These are phyloP conservation scores for Streptopelia turtur DNA, from an alignment of 2,797 vertebrate genomes.

Conservation along the genomic window DNA sequence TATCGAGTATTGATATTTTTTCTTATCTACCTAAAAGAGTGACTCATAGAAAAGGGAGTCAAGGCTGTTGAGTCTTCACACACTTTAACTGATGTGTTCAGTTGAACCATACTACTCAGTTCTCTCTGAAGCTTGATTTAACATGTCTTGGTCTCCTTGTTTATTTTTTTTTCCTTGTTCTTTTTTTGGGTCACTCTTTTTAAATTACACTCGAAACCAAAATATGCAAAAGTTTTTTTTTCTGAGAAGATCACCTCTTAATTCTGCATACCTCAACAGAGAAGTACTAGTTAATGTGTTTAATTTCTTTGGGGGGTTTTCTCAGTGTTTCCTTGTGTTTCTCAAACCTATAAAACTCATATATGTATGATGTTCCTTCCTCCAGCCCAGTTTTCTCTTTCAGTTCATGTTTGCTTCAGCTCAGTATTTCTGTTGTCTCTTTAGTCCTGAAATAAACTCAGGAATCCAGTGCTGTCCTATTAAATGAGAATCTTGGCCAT, in stretches of 20 bases:
- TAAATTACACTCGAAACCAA: background rate
- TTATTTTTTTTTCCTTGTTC: background rate
- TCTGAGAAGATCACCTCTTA: background rate
- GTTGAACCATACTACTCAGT: background rate
- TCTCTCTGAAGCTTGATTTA: background rate
- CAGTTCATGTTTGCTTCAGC: background rate
- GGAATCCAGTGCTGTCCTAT: background rate
- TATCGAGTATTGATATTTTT: background rate
- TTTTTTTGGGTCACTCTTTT: background rate
- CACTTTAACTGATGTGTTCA: background rate
- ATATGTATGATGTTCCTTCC: background rate
- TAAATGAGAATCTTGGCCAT: background rate
- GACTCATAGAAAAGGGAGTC: background rate
- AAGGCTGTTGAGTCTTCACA: background rate
- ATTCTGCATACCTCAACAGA: background rate
- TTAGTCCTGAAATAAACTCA: background rate
- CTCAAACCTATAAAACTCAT: background rate
- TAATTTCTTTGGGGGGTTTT: background rate
- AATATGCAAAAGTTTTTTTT: background rate
- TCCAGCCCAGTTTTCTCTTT: fast-evolving
- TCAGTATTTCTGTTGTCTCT: background rate
- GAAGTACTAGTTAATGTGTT: background rate
- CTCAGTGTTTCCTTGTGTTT: background rate
- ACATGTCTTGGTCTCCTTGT: background rate
- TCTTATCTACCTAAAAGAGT: background rate